phyloP scores from a whole-genome alignment of 2,113 vertebrate genomes.

The Eira barbara region DNA sequence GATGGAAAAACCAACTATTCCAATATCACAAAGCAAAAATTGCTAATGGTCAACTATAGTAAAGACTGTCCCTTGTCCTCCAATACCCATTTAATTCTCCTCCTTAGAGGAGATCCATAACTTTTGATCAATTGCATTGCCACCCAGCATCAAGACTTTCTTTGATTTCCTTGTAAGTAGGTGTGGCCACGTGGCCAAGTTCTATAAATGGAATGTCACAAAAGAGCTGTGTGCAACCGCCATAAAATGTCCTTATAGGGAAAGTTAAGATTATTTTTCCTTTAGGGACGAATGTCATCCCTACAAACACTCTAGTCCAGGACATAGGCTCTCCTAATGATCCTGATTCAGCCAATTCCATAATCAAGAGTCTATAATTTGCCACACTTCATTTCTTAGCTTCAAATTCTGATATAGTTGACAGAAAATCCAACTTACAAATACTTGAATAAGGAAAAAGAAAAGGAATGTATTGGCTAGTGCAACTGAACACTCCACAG shows the following conservation, averaged over 20 bases:
- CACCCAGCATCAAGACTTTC: background rate
- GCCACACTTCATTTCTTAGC: background rate
- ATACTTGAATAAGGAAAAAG: background rate
- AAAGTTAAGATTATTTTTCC: background rate
- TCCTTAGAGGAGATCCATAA: background rate
- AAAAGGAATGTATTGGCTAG: background rate
- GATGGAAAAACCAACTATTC: background rate
- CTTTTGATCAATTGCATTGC: background rate
- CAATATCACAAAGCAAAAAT: background rate
- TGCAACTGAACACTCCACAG: background rate
- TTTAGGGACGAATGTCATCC: background rate
- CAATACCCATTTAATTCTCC: background rate
- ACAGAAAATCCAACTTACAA: background rate
- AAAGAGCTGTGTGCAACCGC: background rate
- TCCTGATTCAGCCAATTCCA: background rate
- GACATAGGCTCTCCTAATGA: background rate
- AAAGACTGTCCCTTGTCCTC: background rate
- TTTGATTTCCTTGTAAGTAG: background rate
- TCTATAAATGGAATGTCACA: background rate
- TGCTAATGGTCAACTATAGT: background rate
- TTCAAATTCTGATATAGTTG: background rate
- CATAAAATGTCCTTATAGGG: background rate
- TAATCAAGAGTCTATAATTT: background rate
- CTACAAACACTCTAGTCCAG: background rate
- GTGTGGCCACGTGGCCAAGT: background rate